Percentiles rank a stretch among this genome's conserved stretches.
phyloP scores from a whole-genome alignment of 2,797 vertebrate species.

The Oreochromis grahami region DNA sequence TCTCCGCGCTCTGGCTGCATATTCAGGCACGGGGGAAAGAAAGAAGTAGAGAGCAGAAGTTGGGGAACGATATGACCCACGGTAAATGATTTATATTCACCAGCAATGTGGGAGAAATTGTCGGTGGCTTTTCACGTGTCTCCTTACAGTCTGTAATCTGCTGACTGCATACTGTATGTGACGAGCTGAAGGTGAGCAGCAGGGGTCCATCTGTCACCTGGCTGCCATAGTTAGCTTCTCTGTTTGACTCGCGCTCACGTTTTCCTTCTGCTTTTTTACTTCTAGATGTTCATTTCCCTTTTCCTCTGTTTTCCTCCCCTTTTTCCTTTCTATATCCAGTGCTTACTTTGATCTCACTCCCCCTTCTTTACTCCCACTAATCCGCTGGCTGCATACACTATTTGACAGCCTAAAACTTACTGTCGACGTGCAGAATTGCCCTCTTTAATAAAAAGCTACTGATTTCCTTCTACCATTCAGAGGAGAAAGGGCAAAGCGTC shows the following conservation, averaged over 20 bases:
- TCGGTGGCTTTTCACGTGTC: slow-evolving; percentile 10
- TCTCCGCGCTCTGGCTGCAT: slow-evolving; percentile 19
- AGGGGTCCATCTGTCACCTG: slow-evolving; percentile 8
- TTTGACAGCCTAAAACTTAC: slow-evolving; percentile 24
- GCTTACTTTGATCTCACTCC: slow-evolving; percentile 9
- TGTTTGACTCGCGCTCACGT: background rate
- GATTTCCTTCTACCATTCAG: slow-evolving; percentile 20
- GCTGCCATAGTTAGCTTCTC: background rate
- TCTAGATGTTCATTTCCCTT: background rate
- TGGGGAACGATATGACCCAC: slow-evolving; percentile 4
- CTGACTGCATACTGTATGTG: slow-evolving; percentile 6
- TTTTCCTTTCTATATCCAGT: background rate
- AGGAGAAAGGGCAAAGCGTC: slow-evolving; percentile 40
- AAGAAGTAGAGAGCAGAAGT: background rate
- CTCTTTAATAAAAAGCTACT: slow-evolving; percentile 21
- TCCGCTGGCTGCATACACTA: background rate
- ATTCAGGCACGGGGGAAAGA: background rate
- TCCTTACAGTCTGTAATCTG: slow-evolving; percentile 8
- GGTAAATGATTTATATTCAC: slow-evolving; percentile 36
- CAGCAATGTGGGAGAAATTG: background rate
- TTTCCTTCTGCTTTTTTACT: background rate
- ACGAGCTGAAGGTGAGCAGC: background rate
- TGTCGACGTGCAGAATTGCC: slow-evolving; percentile 17
- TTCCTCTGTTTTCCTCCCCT: background rate
- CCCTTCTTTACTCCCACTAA: slow-evolving; percentile 5